These are phyloP conservation scores for Brenthis hecate DNA, from an alignment of 2,888 invertebrate genomes.

Conservation along the genomic window DNA sequence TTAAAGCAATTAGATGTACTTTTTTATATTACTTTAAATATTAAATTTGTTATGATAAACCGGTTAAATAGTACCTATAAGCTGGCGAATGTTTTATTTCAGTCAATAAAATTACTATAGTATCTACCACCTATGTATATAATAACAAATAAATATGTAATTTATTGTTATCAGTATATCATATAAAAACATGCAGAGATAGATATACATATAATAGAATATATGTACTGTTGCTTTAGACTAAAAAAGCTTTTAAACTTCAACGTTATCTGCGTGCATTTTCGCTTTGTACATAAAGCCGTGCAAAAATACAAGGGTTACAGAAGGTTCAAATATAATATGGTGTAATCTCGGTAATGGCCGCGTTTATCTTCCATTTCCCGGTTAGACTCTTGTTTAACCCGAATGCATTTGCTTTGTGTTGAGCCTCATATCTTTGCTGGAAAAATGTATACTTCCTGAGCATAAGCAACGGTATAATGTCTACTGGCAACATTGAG, in stretches of 20 bases:
- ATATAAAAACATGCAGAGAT: background rate
- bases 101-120: too few species aligned
- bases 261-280: conserved; percentile 11
- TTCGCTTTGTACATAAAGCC: conserved; percentile 8
- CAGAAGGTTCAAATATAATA: conserved; percentile 33
- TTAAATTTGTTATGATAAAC: too few species aligned
- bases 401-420: conserved; percentile 71
- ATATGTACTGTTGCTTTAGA: conserved; percentile 9
- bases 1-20: too few species aligned
- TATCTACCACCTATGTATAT: too few species aligned
- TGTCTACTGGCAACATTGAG: conserved; percentile 59
- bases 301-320: conserved; percentile 19
- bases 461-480: conserved; percentile 58
- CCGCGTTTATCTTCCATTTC: conserved; percentile 55
- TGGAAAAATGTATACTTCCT: conserved; percentile 67
- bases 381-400: conserved; percentile 57
- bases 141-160: too few species aligned
- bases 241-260: conserved; percentile 22
- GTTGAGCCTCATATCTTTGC: conserved; percentile 61
- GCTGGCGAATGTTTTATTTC: too few species aligned
- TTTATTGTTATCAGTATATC: too few species aligned
- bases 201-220: background rate
- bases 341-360: conserved; percentile 65
- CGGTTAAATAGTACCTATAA: too few species aligned
- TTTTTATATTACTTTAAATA: too few species aligned